These are phyloP conservation scores for Drosophila yooni DNA, from an alignment of 2,888 invertebrate genomes.

Conservation along the genomic window DNA sequence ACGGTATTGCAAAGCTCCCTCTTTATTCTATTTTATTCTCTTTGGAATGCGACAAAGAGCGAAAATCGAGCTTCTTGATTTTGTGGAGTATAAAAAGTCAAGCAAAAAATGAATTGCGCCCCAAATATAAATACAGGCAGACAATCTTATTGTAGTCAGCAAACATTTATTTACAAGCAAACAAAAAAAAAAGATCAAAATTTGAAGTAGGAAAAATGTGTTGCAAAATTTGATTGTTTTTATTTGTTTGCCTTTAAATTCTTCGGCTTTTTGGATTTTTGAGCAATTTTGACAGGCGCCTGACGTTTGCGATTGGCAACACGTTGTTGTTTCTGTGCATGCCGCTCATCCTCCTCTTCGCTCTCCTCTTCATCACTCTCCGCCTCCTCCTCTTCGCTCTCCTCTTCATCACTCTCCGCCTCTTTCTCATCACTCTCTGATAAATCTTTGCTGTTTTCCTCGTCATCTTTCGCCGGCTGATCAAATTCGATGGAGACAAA, in stretches of 20 bases:
- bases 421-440: not conserved
- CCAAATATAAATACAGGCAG: not conserved
- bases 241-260: not conserved
- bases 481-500: conserved; percentile 82
- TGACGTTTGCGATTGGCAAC: not conserved
- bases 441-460: not conserved
- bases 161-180: not conserved
- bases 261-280: not conserved
- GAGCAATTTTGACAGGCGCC: not conserved
- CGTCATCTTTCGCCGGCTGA: conserved; percentile 21
- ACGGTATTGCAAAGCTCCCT: not conserved
- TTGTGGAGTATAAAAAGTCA: not conserved
- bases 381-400: not conserved
- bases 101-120: not conserved
- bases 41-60: not conserved
- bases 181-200: not conserved
- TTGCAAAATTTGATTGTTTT: not conserved
- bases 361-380: not conserved
- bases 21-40: not conserved
- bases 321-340: not conserved
- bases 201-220: not conserved
- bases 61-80: not conserved
- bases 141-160: not conserved
- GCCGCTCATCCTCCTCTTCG: not conserved
- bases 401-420: conserved; percentile 1